Evolutionary conservation across 2,797 vertebrate species (phyloP).

Genomic region (Takifugu rubripes): DNA sequence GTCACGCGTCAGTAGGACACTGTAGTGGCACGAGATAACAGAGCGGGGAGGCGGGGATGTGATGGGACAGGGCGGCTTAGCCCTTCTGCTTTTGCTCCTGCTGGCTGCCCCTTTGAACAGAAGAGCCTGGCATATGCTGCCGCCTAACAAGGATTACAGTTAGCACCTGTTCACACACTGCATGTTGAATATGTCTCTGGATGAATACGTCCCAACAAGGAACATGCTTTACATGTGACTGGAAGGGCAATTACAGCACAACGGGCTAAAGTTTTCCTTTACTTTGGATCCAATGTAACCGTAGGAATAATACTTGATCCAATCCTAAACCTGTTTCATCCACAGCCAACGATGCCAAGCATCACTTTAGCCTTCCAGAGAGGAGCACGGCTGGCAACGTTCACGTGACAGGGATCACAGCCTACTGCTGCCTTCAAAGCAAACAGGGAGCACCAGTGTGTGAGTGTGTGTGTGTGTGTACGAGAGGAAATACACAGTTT

Average conservation of each 20-base stretch:
- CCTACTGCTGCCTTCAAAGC: constrained; percentile 66
- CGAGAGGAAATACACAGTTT: constrained; percentile 43
- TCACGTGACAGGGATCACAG: constrained; percentile 62
- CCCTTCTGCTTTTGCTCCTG: constrained; percentile 24
- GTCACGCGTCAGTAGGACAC: constrained; percentile 36
- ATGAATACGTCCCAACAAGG: constrained; percentile 20
- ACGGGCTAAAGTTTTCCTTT: neutral
- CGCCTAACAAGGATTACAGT: constrained; percentile 63
- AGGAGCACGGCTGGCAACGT: constrained; percentile 57
- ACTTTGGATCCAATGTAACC: constrained; percentile 9
- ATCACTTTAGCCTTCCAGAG: constrained; percentile 46
- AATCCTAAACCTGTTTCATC: constrained; percentile 59
- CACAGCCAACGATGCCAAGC: constrained; percentile 52
- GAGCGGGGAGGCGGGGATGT: constrained; percentile 20
- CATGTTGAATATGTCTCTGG: constrained; percentile 26
- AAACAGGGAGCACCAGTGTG: constrained; percentile 39
- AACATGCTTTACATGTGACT: neutral
- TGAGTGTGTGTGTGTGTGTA: constrained; percentile 38
- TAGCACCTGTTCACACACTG: constrained; percentile 58
- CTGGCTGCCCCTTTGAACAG: constrained; percentile 55
- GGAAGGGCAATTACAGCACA: neutral
- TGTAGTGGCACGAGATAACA: constrained; percentile 39
- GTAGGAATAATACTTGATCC: constrained; percentile 18
- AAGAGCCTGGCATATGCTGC: constrained; percentile 65
- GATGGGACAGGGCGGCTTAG: constrained; percentile 47